phyloP scores from a whole-genome alignment of 2,797 vertebrate genomes.

The Tachyglossus aculeatus region DNA sequence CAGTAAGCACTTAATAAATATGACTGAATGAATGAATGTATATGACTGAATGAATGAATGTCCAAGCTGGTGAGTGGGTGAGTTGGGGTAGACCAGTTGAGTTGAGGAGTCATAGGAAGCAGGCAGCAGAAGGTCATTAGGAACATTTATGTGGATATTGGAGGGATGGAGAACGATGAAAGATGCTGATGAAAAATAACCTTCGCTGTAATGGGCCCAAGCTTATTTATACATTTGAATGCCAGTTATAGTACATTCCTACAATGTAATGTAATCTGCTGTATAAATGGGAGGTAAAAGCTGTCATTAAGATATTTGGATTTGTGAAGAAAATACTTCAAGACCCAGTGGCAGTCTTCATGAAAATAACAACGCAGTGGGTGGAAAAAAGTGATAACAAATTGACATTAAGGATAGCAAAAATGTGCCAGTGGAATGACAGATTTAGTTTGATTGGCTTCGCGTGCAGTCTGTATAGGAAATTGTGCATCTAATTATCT shows the following conservation, averaged over 20 bases:
- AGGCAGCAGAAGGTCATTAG: no score
- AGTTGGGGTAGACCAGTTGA: no score
- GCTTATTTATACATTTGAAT: background rate
- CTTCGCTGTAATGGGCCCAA: no score
- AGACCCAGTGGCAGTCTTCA: background rate
- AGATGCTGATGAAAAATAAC: no score
- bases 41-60: no score
- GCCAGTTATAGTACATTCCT: conserved; percentile 4
- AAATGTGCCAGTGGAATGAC: conserved; percentile 50
- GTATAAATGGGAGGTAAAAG: conserved; percentile 25
- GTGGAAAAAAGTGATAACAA: conserved; percentile 31
- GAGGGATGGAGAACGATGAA: no score
- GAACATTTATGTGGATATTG: no score
- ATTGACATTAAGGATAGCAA: conserved; percentile 42
- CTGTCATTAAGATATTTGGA: conserved; percentile 27
- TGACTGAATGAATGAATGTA: no score
- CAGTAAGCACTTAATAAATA: no score
- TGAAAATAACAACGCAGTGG: conserved; percentile 39
- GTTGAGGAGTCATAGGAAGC: no score
- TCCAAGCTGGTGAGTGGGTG: no score
- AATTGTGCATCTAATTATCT: conserved; percentile 69
- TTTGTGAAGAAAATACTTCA: conserved; percentile 38
- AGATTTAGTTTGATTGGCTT: conserved; percentile 56
- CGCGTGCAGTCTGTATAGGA: conserved; percentile 43
- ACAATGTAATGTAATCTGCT: background rate